Base-by-base conservation (phyloP, 2,888 invertebrate genomes). In the Agriotes lineatus region DNA sequence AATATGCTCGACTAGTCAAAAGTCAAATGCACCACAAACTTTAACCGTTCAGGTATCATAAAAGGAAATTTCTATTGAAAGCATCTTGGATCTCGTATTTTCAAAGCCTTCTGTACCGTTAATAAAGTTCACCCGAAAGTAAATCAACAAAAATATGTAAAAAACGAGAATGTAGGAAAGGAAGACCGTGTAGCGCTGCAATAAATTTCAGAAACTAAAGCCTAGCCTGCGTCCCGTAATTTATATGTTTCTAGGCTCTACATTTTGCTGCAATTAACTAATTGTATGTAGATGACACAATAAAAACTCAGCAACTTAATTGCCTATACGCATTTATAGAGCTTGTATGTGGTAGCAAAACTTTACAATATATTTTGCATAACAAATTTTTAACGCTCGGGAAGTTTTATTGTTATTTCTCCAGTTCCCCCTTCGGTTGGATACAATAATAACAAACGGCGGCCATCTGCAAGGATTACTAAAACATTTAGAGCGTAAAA, bases 21-120 rank as follows among this genome's bases (percentile, higher is more conserved):
- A 20, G 48, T 48, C 48, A 48, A 48, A 48, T 48, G 12, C 48
- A 22, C 19, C 22, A 48, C 48, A 48, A 48, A n/a, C 25, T 12
- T 22, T 19, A 48, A 48, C 48, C 48, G 25, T 22, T 48, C 48
- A 22, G 25, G 25, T 48, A 48, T 20, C 48, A 6, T 48, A 25
- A 12, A 48, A 48, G 48, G n/a, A 19, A 48, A 48, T 22, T 48
- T 12, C 12, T 20, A 22, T 22, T 22, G 22, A 48, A 48, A 48
- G 48, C 22, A 4, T 4, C 22, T 19, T 22, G 12, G 25, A 48
- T 22, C 48, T 18, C 4, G 14, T 19, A 22, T 20, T 22, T 48
- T 48, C 25, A 22, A 48, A 22, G 22, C 25, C 48, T 22, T 22
- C 48, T 19, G 14, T 48, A 12, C n/a, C 6, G 48, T 22, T 48